These are phyloP conservation scores for Orthonyx spaldingii DNA, from an alignment of 2,113 vertebrate species.

Conservation along the genomic window DNA sequence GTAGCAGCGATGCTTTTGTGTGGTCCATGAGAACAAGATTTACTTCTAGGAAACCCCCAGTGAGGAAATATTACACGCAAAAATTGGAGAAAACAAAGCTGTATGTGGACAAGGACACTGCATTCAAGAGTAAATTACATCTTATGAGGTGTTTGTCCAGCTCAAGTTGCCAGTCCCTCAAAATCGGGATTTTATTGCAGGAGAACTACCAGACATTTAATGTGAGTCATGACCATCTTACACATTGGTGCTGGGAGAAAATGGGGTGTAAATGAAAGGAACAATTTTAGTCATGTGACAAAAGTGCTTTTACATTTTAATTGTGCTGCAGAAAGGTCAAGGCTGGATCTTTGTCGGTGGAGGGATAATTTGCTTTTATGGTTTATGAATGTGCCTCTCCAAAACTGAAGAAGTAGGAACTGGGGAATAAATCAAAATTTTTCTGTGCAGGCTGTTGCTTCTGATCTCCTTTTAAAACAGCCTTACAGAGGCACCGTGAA, in stretches of 20 bases:
- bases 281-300: background rate
- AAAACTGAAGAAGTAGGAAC: background rate
- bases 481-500: background rate
- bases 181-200: background rate
- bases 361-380: background rate
- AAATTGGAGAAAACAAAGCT: background rate
- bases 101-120: background rate
- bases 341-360: background rate
- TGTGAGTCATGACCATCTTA: background rate
- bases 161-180: background rate
- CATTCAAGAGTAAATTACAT: background rate
- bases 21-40: background rate
- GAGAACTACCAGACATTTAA: background rate
- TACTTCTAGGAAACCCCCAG: fast-evolving
- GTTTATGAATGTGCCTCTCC: constrained; percentile 12
- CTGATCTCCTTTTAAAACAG: background rate
- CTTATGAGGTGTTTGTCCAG: background rate
- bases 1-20: background rate
- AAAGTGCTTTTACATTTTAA: background rate
- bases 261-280: background rate
- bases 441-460: background rate
- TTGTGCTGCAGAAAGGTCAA: background rate
- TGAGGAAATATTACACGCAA: background rate
- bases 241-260: background rate
- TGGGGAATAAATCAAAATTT: background rate